Base-by-base conservation (phyloP, 2,113 vertebrate species). In the Corvus moneduloides region DNA sequence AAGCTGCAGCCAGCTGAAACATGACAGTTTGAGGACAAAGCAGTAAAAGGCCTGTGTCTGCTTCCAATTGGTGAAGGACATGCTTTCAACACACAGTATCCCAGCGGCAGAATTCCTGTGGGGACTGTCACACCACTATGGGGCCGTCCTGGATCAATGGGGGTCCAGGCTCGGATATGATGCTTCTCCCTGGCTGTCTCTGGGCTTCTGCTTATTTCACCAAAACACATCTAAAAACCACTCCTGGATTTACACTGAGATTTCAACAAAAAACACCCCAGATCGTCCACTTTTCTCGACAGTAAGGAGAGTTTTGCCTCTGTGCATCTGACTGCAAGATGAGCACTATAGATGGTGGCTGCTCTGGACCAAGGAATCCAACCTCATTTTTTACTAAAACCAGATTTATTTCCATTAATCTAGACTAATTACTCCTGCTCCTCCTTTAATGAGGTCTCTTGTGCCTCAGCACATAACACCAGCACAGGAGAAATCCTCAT, bases 21-120 rank as follows among this genome's bases (percentile, higher is more conserved):
- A 93, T 89, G 95, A 95, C 94, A 96, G 95, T 96, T 92, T 94
- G 93, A 94, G 94, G 94, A 87, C 93, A 94, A 78, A 94, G 80
- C 77, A 89, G 44, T 87, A 81, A 94, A 96, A 92, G 80, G 64
- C 71, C 49, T 2, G 61, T 61, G 27, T 92, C 48, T 81, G 66
- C 49, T 94, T 95, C 95, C 96, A 94, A 94, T 68, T 22, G 28
- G 82, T 55, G 61, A 84, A 90, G 91, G 83, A 86, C 83, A 67
- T 0, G 0, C 64, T 84, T 58, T 39, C 2, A 5, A 33, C 0
- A 1, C 68, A 26, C 11, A 24, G 48, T 13, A 48, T 46, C 78
- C 0, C 0, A 74, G 77, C 18, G 62, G 67, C 30, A 78, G 43
- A 59, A 52, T 4, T 44, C 48, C 80, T 35, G 9, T 21, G 35